Conservation (phyloP, 2,113 vertebrate genomes). For the Pedionomus torquatus region DNA sequence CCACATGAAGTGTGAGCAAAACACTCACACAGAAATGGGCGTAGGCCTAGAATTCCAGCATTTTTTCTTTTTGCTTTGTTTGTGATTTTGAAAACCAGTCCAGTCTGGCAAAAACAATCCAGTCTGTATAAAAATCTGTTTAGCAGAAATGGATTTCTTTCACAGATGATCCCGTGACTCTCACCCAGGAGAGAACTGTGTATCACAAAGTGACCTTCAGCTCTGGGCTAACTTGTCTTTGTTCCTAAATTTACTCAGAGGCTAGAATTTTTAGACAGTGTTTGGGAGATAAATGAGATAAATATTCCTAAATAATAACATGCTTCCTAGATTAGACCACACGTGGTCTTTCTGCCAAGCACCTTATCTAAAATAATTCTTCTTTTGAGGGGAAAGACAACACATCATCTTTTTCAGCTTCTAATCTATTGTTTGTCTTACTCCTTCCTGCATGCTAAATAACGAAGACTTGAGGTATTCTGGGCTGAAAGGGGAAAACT, state of each 20-base stretch:
- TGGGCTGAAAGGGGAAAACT: background rate
- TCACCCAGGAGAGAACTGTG: background rate
- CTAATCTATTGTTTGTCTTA: background rate
- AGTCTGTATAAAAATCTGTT: background rate
- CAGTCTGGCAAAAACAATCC: background rate
- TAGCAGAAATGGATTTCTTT: background rate
- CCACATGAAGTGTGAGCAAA: background rate
- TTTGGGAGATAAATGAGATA: background rate
- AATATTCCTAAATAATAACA: slow-evolving; percentile 13
- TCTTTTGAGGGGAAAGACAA: background rate
- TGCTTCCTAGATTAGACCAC: background rate
- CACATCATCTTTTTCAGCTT: background rate
- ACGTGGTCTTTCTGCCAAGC: background rate
- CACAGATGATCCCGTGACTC: background rate
- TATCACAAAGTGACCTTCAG: background rate
- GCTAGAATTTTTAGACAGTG: background rate
- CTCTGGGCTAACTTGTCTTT: background rate
- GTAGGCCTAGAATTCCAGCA: background rate
- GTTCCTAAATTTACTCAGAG: background rate
- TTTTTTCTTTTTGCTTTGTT: background rate
- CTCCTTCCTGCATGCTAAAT: background rate
- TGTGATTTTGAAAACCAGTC: background rate
- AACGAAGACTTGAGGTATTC: background rate
- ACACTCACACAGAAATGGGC: background rate
- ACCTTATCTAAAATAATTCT: background rate